Evolutionary conservation across 2,888 invertebrate species (phyloP), one percentile per base, ranked within the genome.

Genomic region (Chrysodeixis includens): DNA sequence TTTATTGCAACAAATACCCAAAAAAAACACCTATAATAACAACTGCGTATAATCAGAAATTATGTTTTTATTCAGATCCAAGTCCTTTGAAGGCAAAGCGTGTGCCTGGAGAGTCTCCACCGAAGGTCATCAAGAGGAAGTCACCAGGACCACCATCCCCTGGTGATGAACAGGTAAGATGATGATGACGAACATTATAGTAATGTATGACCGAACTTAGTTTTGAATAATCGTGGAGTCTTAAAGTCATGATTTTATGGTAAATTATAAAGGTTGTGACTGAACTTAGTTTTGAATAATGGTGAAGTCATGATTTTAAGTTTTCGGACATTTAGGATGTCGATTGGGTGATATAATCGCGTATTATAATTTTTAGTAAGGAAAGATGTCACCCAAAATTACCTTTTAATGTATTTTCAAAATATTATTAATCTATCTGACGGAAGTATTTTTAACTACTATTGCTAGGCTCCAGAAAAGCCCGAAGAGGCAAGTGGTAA

Each of bases 61-160:
- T 9, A 46, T n/a, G 12, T 8, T 52, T 59, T 66, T 62, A 32
- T 78, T 5, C 60, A 93, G 94, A 94, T 61, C 93, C 93, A 22
- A 92, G 90, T 78, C 93, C 94, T 3, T 74, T 94, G 67, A 92
- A 89, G 71, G 86, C 90, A 0, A 90, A 91, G 66, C 88, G 92
- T 1, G 85, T 88, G 0, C 87, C 92, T 0, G 92, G 93, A 4
- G 94, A 92, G 12, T 71, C 78, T 8, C 94, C 95, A 9, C 95
- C 95, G 0, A 95, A 95, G 64, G 95, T 96, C 0, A 90, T 95
- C 60, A 96, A 96, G 86, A 90, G 92, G 70, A 94, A 93, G 70
- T 72, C 92, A 0, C 79, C 88, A 0, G 83, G 79, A 1, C 80
- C 88, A 1, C 81, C 88, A 0, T 18, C 79, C 0, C 40, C 85